Evolutionary conservation across 1,140 invertebrate species (phyloP), one percentile per base, ranked within the genome.

Genomic region (Probaryconus sp.): DNA sequence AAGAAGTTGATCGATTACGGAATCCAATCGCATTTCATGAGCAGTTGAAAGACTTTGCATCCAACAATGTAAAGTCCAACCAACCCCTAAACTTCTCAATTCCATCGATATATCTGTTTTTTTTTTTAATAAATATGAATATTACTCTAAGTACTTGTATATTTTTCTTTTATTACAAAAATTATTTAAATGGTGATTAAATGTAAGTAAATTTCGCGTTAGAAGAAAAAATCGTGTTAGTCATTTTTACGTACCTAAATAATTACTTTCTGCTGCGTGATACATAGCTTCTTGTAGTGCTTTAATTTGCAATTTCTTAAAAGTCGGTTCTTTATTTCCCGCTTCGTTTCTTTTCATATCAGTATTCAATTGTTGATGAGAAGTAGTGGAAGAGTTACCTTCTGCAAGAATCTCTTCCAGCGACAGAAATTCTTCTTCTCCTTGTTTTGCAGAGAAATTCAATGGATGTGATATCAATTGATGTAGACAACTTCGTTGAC

Each of bases 241-340:
- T 50, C 38, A 9, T 56, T 65, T 60, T 72, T 51, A 20, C 83
- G 81, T 78, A 94, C 93, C 93, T 74, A 97, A 89, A 87, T 96
- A 93, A 81, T 95, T 95, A 80, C 94, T 96, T 84, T 97, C 95
- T 1, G 94, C 93, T 73, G 94, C 94, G 80, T 96, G 95, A 83
- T 97, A 97, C 94, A 97, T 96, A 2, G 95, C 95, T 87, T 97
- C 95, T 79, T 97, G 95, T 26, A 97, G 86, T 24, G 93, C 92
- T 80, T 95, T 93, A 18, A 94, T 92, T 86, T 97, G 95, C 11
- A 91, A 89, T 87, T 96, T 96, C 63, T 91, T 95, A 78, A 96
- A 91, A 60, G 92, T 91, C 18, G 89, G 87, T 38, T 87, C 79
- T 42, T 88, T 87, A 2, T 87, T 55, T 60, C 89, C 83, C 78